Base-by-base conservation (phyloP, 2,797 vertebrate species). In the Phoebastria nigripes region DNA sequence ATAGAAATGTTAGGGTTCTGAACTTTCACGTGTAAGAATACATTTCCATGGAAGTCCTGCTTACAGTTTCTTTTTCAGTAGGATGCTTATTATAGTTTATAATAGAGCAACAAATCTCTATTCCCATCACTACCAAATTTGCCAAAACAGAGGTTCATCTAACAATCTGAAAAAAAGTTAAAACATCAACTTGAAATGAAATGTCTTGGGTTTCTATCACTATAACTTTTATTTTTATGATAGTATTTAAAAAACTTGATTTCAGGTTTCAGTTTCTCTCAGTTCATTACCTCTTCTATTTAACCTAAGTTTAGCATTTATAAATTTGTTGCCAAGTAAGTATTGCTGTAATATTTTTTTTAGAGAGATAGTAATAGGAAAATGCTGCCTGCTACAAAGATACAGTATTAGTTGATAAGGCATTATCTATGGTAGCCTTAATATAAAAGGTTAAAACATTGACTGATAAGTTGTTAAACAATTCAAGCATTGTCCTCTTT, bases 401-500 rank as follows among this genome's bases (percentile, higher is more conserved):
- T 33, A 31, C 8, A 20, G 33, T 46, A 49, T 77, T 85, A 44
- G 12, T 51, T 55, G 54, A 44, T 80, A 79, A 84, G 7, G 19
- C 47, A n/a, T 78, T 72, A 78, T 80, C 41, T 83, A 19, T 1
- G 11, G 17, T 56, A 81, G 61, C 37, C 33, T 86, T 93, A 79
- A 82, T 89, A 79, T 70, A 46, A 88, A 71, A 94, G 31, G 47
- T 95, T 94, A 78, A 86, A 90, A 61, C 20, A n/a, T 18, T 70
- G 74, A 56, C 79, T 74, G 47, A 42, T 37, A 86, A 79, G 39
- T 62, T 35, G 26, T 88, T 74, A 74, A 94, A 94, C 83, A 94
- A 87, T 74, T 73, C 61, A 58, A 58, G 76, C 61, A 94, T 81
- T 96, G 65, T 95, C 35, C 46, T 86, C 88, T 65, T 73, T 72